These are phyloP conservation scores for Ceratina australensis DNA, from an alignment of 1,140 invertebrate genomes.

Conservation along the genomic window DNA sequence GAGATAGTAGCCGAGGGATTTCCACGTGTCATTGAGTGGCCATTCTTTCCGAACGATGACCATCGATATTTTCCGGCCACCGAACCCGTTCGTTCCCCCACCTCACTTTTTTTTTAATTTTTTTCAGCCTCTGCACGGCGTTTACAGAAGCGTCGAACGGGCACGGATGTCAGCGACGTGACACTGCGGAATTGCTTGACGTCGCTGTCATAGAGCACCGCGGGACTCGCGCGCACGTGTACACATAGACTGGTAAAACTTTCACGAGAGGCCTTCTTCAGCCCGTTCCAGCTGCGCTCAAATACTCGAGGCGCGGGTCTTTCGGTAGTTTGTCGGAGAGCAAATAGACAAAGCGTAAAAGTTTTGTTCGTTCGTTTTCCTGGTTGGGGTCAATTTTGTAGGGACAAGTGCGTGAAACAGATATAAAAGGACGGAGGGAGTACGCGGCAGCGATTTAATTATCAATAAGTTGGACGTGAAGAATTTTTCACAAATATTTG, in stretches of 20 bases:
- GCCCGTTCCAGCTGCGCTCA: conserved; percentile 59
- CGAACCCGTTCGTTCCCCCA: background rate
- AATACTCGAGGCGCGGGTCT: conserved; percentile 62
- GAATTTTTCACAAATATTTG: no score
- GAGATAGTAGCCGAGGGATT: conserved; percentile 16
- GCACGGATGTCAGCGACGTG: conserved; percentile 52
- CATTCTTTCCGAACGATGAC: conserved; percentile 45
- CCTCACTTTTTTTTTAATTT: background rate
- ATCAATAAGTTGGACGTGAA: no score
- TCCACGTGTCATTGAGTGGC: conserved; percentile 37
- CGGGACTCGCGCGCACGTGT: conserved; percentile 49
- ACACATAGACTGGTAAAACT: conserved; percentile 26
- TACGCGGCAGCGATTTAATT: no score
- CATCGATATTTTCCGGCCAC: conserved; percentile 45
- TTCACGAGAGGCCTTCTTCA: conserved; percentile 50
- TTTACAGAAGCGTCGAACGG: conserved; percentile 57
- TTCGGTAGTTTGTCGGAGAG: conserved; percentile 47
- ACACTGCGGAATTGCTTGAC: conserved; percentile 55
- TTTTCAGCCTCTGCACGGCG: conserved; percentile 3
- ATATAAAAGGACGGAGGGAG: background rate
- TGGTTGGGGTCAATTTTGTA: no score
- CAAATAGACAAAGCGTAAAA: conserved; percentile 6
- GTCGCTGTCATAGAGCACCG: conserved; percentile 44
- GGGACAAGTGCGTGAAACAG: background rate
- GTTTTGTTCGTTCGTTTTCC: background rate